A percentile compares a stretch with the other conserved stretches of the same genome.
phyloP scores from a whole-genome alignment of 2,888 invertebrate species.

The Sphinx pinastri region DNA sequence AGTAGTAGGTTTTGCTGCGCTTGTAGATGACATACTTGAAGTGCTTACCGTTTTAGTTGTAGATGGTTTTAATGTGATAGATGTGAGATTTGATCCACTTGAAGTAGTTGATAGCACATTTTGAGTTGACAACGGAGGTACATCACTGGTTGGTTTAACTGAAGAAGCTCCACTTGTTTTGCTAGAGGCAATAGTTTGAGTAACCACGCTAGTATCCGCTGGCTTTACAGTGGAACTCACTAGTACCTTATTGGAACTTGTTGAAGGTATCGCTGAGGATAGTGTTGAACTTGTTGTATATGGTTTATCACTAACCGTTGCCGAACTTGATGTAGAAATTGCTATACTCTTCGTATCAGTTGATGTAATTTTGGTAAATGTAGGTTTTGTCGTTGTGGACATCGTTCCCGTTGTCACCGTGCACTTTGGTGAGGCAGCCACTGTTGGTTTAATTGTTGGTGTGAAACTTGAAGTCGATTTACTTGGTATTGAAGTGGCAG shows the following conservation, averaged over 20 bases:
- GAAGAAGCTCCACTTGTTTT: background rate
- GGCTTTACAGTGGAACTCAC: background rate
- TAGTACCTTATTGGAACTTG: background rate
- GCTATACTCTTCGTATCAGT: slow-evolving; percentile 4
- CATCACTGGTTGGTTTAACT: background rate
- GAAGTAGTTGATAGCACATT: slow-evolving; percentile 26
- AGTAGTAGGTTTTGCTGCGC: background rate
- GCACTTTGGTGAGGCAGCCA: slow-evolving; percentile 27
- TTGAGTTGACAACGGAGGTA: background rate
- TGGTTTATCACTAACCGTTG: slow-evolving; percentile 9
- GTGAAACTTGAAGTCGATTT: slow-evolving; percentile 31
- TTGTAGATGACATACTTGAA: slow-evolving; percentile 9
- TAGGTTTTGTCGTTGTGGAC: slow-evolving; percentile 13
- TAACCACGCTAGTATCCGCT: background rate
- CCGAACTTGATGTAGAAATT: background rate
- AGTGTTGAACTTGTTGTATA: background rate
- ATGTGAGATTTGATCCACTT: background rate
- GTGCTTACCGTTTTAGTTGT: background rate
- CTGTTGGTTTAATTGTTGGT: slow-evolving; percentile 22
- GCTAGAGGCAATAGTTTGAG: background rate
- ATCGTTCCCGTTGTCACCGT: slow-evolving; percentile 10
- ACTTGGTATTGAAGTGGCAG: slow-evolving; percentile 30
- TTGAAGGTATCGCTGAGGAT: background rate
- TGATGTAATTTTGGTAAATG: slow-evolving; percentile 14
- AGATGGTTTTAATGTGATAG: slow-evolving; percentile 18